Base-by-base conservation (phyloP, 37 sponge, comb jelly and placozoan genomes). In the Axinella damicornis region DNA sequence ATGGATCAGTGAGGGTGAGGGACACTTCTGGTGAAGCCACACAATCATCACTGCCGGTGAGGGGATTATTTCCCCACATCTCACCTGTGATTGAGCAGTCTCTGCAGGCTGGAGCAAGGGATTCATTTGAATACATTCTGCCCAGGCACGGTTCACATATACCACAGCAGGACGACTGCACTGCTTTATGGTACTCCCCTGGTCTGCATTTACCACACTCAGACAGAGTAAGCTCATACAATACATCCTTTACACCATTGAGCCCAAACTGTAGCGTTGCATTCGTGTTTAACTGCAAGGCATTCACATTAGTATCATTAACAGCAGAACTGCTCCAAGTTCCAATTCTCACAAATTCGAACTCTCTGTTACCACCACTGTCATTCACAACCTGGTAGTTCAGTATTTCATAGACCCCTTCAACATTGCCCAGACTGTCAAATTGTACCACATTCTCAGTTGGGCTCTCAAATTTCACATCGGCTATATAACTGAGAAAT, bases 141-240 rank as follows among this genome's bases (percentile, higher is more conserved):
- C 83, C 86, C 21, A 68, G 62, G 69, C 93, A 93, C 0, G 77
- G 69, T 2, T 54, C 62, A 63, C 93, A 93, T 52, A 25, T 66
- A 81, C 85, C 90, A 57, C 93, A 93, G 46, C 87, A 93, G 55
- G 74, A 76, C 19, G 84, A 72, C 38, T 52, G 22, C 1, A 90
- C 36, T 40, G 41, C 57, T 2, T 61, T 25, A 15, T 24, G 33
- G 33, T 62, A 35, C 5, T 63, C 19, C 11, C 79, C 67, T 5
- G 53, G 46, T 32, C 15, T 22, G 30, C 79, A 79, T 19, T 22
- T 21, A 5, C n/a, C 27, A 33, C 79, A 79, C 40, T 65, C 53
- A 58, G 79, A 79, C 28, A 30, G 25, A 37, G 17, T 21, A 27
- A 30, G 16, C 13, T 34, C 17, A 19, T 27, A 55, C 0, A 72